Percentiles rank a stretch among this genome's conserved stretches.
Evolutionary conservation across 2,888 invertebrate genomes (phyloP).

Genomic region (Harpalus rufipes): DNA sequence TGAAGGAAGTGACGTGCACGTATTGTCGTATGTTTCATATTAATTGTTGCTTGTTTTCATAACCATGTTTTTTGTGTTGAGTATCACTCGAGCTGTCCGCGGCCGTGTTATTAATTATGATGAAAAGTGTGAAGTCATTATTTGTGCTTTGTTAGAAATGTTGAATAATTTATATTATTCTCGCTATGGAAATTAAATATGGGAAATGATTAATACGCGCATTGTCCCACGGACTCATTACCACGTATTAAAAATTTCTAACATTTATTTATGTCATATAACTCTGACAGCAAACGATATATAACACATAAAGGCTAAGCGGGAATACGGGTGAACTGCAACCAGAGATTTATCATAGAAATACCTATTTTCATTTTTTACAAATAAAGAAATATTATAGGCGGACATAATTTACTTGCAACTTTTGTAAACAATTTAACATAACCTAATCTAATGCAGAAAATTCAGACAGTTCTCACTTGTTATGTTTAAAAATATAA

Average conservation of each 20-base stretch:
- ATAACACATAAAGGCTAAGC: background rate
- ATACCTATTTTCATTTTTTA: background rate
- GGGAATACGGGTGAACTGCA: background rate
- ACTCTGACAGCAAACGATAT: constrained; percentile 11
- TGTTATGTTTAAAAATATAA: too few relatives aligned
- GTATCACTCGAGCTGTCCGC: constrained; percentile 36
- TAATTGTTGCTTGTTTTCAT: constrained; percentile 52
- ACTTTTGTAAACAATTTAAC: too few relatives aligned
- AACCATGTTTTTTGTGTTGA: constrained; percentile 35
- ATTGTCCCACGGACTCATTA: constrained; percentile 37
- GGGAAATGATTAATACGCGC: constrained; percentile 38
- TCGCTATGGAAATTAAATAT: constrained; percentile 46
- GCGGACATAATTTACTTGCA: too few relatives aligned
- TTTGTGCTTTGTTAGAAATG: constrained; percentile 38
- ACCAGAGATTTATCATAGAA: background rate
- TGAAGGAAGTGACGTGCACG: constrained; percentile 48
- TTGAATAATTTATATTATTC: constrained; percentile 49
- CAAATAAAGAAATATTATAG: background rate
- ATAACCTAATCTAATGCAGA: too few relatives aligned
- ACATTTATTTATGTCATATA: constrained; percentile 28
- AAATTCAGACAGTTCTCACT: too few relatives aligned
- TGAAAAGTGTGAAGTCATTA: constrained; percentile 49
- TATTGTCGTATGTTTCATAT: constrained; percentile 37
- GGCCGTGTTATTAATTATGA: constrained; percentile 32
- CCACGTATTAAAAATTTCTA: constrained; percentile 29